Evolutionary conservation across 2,888 invertebrate genomes (phyloP).

Genomic region (Stenurella melanura): DNA sequence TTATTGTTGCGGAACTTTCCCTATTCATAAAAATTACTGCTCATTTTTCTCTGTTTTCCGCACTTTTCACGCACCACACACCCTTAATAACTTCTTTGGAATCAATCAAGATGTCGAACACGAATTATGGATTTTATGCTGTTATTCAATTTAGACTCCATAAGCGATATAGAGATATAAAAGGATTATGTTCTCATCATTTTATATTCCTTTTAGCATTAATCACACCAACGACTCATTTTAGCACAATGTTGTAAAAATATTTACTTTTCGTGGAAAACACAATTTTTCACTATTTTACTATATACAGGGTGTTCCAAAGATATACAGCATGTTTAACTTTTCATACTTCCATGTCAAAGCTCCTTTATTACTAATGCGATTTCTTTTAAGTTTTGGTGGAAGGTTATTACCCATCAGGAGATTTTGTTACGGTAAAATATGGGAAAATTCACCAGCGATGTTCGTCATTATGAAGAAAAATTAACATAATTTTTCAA

Average conservation of each 20-base stretch:
- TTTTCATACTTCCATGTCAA: too few relatives aligned
- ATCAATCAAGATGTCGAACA: conserved; percentile 36
- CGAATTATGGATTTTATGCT: conserved; percentile 19
- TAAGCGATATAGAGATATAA: background rate
- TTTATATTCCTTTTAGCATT: background rate
- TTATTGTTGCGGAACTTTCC: conserved; percentile 38
- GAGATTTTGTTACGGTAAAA: too few relatives aligned
- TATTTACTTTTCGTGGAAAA: background rate
- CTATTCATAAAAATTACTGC: conserved; percentile 40
- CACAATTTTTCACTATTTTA: background rate
- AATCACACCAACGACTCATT: background rate
- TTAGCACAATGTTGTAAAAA: background rate
- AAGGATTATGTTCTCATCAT: background rate
- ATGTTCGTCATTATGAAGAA: too few relatives aligned
- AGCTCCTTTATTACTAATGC: too few relatives aligned
- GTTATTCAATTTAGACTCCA: conserved; percentile 14
- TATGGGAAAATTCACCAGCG: too few relatives aligned
- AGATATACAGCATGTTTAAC: too few relatives aligned
- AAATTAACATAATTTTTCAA: too few relatives aligned
- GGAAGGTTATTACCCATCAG: too few relatives aligned
- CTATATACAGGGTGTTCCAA: too few relatives aligned
- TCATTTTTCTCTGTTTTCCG: conserved; percentile 40
- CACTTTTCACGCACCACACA: conserved; percentile 40
- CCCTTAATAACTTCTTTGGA: conserved; percentile 30
- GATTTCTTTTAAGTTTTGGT: too few relatives aligned